phyloP scores from a whole-genome alignment of 1,140 invertebrate genomes.

The Phortica variegata region DNA sequence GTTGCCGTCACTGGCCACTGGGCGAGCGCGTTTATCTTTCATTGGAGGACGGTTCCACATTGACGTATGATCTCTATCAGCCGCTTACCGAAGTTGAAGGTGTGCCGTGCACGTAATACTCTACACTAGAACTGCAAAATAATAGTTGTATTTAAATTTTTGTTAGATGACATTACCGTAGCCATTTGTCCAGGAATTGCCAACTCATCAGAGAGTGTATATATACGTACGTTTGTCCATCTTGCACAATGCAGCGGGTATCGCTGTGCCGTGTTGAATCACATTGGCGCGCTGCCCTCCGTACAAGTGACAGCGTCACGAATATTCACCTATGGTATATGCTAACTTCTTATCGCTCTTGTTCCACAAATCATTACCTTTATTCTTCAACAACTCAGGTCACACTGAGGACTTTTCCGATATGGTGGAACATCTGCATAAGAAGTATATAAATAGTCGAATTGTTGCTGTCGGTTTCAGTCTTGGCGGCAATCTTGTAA shows the following conservation, averaged over 20 bases:
- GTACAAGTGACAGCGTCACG: constrained; percentile 82
- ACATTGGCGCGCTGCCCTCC: constrained; percentile 83
- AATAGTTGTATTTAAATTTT: constrained; percentile 7
- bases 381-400: constrained; percentile 63
- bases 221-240: constrained; percentile 89
- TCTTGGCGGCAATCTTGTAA: constrained; percentile 84
- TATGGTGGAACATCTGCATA: constrained; percentile 74
- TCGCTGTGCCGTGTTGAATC: constrained; percentile 89
- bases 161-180: constrained; percentile 80
- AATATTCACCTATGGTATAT: constrained; percentile 88
- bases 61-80: constrained; percentile 91
- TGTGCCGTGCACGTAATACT: constrained; percentile 37
- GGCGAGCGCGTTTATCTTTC: constrained; percentile 74
- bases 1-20: constrained; percentile 80
- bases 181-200: constrained; percentile 91
- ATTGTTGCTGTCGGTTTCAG: constrained; percentile 87
- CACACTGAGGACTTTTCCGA: constrained; percentile 81
- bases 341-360: not conserved
- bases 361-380: not conserved
- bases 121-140: no score
- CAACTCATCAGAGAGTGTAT: constrained; percentile 89
- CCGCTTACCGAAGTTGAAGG: constrained; percentile 70
- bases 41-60: constrained; percentile 79
- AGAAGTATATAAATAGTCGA: constrained; percentile 72
- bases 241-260: constrained; percentile 87